phyloP scores from a whole-genome alignment of 2,113 vertebrate species.

The Coptodon rendalli region DNA sequence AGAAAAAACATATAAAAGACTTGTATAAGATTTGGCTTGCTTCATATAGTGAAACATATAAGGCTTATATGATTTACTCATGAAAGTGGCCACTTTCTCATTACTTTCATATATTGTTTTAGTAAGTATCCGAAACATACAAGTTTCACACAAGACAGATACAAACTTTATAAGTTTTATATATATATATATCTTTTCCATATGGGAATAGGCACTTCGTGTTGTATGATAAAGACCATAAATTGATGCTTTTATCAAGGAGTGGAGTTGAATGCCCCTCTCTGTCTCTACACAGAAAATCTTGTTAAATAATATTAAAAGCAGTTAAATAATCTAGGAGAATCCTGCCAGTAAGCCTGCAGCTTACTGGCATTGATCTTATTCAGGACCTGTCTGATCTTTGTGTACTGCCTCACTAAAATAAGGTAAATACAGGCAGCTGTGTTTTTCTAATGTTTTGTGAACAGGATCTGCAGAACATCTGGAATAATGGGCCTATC shows the following conservation, averaged over 20 bases:
- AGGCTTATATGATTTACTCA: background rate
- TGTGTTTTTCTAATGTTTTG: background rate
- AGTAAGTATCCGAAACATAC: background rate
- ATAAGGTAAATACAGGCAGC: background rate
- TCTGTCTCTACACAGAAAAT: background rate
- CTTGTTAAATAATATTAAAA: background rate
- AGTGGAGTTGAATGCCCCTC: background rate
- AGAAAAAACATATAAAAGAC: background rate
- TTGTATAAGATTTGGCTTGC: background rate
- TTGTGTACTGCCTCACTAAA: background rate
- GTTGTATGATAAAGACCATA: background rate
- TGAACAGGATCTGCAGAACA: background rate
- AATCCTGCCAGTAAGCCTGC: background rate
- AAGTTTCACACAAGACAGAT: background rate
- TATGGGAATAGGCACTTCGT: background rate
- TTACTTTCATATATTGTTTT: background rate
- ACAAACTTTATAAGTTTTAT: background rate
- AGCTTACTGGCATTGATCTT: background rate
- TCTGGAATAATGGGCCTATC: background rate
- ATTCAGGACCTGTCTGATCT: background rate
- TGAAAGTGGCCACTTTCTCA: background rate
- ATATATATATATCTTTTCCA: background rate
- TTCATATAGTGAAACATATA: background rate
- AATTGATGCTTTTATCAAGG: background rate
- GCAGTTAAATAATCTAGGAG: background rate